A percentile compares a stretch with the other conserved stretches of the same genome.
Conservation (phyloP, 2,888 invertebrate genomes). For the Macrostomum cliftonense region DNA sequence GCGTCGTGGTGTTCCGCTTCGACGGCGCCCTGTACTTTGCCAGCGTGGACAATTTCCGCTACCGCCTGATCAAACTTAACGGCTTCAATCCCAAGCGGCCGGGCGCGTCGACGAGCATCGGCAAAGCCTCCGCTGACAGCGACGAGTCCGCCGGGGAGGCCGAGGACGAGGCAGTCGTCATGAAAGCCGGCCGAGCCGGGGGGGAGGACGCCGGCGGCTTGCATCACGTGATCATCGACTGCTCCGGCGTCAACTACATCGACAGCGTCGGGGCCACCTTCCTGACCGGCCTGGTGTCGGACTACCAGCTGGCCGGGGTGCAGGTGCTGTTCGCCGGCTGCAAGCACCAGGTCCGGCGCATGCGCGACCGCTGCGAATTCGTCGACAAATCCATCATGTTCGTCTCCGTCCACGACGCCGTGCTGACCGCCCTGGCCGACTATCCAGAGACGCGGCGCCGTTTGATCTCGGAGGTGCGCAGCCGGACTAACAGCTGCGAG, state of each 20-base stretch:
- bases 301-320: no score
- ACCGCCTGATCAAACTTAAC: constrained; percentile 24
- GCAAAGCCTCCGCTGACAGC: no score
- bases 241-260: constrained; percentile 29
- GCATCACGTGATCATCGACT: constrained; percentile 30
- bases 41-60: constrained; percentile 37
- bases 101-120: no score
- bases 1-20: constrained; percentile 40
- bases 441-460: no score
- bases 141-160: no score
- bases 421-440: constrained; percentile 17
- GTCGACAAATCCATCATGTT: constrained; percentile 32
- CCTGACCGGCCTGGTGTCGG: constrained; percentile 10
- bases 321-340: no score
- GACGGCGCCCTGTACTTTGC: constrained; percentile 40
- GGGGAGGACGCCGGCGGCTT: constrained; percentile 11
- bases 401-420: constrained; percentile 40
- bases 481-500: no score
- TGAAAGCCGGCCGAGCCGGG: no score
- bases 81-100: constrained; percentile 20
- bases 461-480: no score
- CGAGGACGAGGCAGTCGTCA: no score
- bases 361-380: no score
- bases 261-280: constrained; percentile 28
- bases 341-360: no score